phyloP scores from a whole-genome alignment of 1,140 invertebrate genomes.

The Cardiocondyla obscurior region DNA sequence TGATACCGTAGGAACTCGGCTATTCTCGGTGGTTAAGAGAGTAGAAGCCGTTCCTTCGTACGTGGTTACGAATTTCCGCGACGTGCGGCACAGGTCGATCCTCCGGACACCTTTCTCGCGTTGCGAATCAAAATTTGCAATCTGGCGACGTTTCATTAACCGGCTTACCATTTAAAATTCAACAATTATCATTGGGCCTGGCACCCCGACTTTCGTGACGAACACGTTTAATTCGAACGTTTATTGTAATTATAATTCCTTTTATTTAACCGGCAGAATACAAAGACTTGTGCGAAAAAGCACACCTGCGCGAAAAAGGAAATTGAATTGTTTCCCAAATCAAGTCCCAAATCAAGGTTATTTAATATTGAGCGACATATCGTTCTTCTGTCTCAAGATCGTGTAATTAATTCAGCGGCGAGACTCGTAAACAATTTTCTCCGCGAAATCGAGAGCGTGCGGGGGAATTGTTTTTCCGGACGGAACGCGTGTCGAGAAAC shows the following conservation, averaged over 20 bases:
- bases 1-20: constrained; percentile 32
- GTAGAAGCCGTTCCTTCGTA: neutral
- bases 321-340: too few species aligned
- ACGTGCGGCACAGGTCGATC: neutral
- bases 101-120: neutral
- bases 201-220: neutral
- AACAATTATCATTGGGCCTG: neutral
- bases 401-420: neutral
- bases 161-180: neutral
- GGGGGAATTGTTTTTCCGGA: neutral
- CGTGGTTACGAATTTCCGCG: constrained; percentile 9
- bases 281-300: too few species aligned
- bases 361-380: neutral
- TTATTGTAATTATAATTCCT: too few species aligned
- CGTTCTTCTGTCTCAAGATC: neutral
- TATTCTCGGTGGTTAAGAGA: constrained; percentile 30
- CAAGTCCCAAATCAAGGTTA: too few species aligned
- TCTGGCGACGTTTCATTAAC: neutral
- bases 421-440: neutral
- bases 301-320: too few species aligned
- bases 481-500: constrained; percentile 13
- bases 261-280: too few species aligned
- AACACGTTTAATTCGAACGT: neutral
- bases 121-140: neutral
- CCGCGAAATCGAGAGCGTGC: neutral